Percentiles rank a stretch among this genome's conserved stretches.
phyloP scores from a whole-genome alignment of 2,797 vertebrate genomes.

The Setipinna tenuifilis region DNA sequence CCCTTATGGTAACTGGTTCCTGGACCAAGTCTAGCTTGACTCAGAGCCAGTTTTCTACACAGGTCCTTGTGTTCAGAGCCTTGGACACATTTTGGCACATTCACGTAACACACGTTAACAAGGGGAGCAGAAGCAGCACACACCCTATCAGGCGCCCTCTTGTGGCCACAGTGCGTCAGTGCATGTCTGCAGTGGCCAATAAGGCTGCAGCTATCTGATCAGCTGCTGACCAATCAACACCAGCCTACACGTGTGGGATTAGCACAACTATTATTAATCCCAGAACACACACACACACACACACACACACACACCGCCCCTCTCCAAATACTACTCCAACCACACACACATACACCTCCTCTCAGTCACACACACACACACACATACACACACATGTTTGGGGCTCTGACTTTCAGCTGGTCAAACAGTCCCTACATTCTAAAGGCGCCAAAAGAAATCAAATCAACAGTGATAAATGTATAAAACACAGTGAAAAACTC shows the following conservation, averaged over 20 bases:
- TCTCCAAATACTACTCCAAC: too few relatives aligned
- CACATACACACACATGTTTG: neutral
- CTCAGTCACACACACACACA: neutral
- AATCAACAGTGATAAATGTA: neutral
- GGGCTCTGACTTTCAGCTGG: neutral
- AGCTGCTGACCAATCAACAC: neutral
- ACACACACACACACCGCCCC: too few relatives aligned
- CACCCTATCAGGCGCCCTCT: neutral
- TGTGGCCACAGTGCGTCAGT: neutral
- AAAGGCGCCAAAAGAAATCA: neutral
- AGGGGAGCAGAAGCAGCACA: neutral
- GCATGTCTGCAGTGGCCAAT: neutral
- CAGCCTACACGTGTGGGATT: neutral
- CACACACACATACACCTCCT: too few relatives aligned
- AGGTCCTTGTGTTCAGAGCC: neutral
- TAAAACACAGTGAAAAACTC: neutral
- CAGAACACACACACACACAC: neutral
- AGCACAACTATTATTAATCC: neutral
- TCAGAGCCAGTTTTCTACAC: too few relatives aligned
- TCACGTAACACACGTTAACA: neutral
- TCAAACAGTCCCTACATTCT: constrained; percentile 7
- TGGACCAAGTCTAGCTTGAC: neutral
- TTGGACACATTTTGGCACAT: neutral
- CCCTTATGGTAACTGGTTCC: neutral
- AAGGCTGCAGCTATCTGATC: neutral